These are phyloP conservation scores for Sus cebifrons DNA, from an alignment of 2,797 vertebrate species.

Conservation along the genomic window DNA sequence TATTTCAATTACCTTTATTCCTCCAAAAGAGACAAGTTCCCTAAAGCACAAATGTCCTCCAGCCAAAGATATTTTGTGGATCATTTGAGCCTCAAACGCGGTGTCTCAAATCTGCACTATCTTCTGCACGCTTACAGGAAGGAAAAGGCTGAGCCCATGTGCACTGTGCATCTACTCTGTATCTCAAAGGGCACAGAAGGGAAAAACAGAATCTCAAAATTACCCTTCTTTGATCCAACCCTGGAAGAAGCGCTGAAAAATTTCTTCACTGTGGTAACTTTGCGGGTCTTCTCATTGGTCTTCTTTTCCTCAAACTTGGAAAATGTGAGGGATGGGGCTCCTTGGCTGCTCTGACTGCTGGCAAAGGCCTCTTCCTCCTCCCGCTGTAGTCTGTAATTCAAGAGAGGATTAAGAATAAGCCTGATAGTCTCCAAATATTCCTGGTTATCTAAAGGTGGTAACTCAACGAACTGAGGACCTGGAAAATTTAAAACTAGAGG, in stretches of 20 bases:
- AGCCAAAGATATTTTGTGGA: not conserved
- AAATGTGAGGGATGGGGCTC: constrained; percentile 94
- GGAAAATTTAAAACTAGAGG: constrained; percentile 32
- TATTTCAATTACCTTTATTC: constrained; percentile 44
- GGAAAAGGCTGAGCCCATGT: not conserved
- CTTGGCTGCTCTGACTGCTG: constrained; percentile 94
- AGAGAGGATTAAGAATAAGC: not conserved
- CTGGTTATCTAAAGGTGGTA: not conserved
- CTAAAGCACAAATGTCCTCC: not conserved
- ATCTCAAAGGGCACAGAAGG: not conserved
- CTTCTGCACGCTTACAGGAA: not conserved
- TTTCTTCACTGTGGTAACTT: constrained; percentile 99
- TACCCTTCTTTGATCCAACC: constrained; percentile 96
- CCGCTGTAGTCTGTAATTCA: constrained; percentile 94
- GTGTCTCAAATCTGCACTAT: not conserved
- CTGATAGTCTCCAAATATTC: not conserved
- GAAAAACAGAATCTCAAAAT: constrained; percentile 69
- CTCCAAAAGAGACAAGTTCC: not conserved
- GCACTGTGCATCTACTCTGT: not conserved
- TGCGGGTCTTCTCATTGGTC: constrained; percentile 97
- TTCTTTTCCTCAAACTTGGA: constrained; percentile 99
- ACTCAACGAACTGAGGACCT: not conserved
- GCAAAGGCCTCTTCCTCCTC: constrained; percentile 98
- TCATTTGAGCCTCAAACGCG: not conserved
- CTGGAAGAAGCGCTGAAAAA: constrained; percentile 99